phyloP scores from a whole-genome alignment of 2,888 invertebrate species.

The Drosophila conformis region DNA sequence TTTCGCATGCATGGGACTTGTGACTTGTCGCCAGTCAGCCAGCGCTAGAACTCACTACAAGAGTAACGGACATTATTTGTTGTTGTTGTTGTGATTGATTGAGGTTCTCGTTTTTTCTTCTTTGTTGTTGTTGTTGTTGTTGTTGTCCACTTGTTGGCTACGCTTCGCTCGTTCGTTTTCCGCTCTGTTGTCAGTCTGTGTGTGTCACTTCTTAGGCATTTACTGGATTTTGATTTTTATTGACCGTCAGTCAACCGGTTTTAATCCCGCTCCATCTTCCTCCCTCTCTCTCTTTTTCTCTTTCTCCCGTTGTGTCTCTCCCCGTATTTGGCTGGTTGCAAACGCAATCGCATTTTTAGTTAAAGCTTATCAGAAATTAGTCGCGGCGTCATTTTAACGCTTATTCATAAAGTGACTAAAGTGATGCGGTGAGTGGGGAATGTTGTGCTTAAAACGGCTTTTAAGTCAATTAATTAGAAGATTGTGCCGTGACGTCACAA shows the following conservation, averaged over 20 bases:
- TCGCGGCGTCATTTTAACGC: conserved; percentile 49
- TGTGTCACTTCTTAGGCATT: conserved; percentile 75
- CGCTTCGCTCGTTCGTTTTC: conserved; percentile 41
- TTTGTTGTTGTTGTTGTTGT: background rate
- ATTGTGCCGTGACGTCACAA: conserved; percentile 49
- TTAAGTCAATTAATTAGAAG: conserved; percentile 34
- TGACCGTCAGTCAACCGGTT: conserved; percentile 64
- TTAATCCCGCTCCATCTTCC: conserved; percentile 12
- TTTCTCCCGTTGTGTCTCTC: background rate
- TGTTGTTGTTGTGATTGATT: conserved; percentile 1
- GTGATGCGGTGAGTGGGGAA: background rate
- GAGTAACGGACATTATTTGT: conserved; percentile 40
- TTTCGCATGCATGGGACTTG: conserved; percentile 34
- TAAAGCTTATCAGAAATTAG: conserved; percentile 51
- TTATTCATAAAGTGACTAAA: conserved; percentile 46
- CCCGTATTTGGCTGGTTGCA: background rate
- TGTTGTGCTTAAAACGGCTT: conserved; percentile 27
- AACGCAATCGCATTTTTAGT: conserved; percentile 44
- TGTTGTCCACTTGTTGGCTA: conserved; percentile 59
- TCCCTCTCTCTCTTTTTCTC: background rate
- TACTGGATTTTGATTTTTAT: conserved; percentile 65
- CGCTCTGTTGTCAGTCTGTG: conserved; percentile 8
- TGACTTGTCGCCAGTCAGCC: conserved; percentile 18
- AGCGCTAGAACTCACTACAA: conserved; percentile 36
- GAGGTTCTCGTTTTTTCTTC: conserved; percentile 4